Evolutionary conservation across 2,797 vertebrate species (phyloP), one percentile per base, ranked within the genome.

Genomic region (Valencia hispanica): DNA sequence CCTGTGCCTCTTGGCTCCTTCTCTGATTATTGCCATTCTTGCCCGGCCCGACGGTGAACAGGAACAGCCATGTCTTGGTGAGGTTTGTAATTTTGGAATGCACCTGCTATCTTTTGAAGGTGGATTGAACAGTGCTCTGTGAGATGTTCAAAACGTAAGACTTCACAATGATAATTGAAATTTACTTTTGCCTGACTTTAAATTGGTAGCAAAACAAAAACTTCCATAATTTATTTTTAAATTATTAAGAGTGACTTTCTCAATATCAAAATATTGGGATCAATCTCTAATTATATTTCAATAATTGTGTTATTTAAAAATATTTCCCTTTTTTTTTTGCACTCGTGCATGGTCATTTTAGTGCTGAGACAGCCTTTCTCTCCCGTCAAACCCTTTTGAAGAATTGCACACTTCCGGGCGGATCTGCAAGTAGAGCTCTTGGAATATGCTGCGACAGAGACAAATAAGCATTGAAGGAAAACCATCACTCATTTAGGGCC

Each of bases 391-490:
- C 18, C 75, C 65, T 43, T 74, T 72, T 43, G 45, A 57, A 82
- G 51, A 76, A 68, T 57, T 17, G 80, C 32, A 25, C 51, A 47
- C 43, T 77, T 70, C 61, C 20, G 61, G 65, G 30, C 41, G 34
- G 43, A 75, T 80, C 68, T 68, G 75, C 41, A 43, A 39, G 66
- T 51, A 55, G 48, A 81, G 55, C 50, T 55, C 72, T 70, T 27
- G 0, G 45, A 79, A 32, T 78, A 70, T 68, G 14, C 47, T 73
- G 36, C 70, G 74, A 84, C 59, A 76, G 43, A 88, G 73, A 77
- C 79, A 55, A 83, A 83, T 83, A 74, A 76, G 87, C 41, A 48
- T 32, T 30, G 47, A 79, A n/a, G 59, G 63, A 70, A 66, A 70
- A 47, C 45, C 22, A 70, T 88, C 45, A 27, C 53, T 82, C 70